Conservation (phyloP, 2,797 vertebrate species). For the Dallia pectoralis region DNA sequence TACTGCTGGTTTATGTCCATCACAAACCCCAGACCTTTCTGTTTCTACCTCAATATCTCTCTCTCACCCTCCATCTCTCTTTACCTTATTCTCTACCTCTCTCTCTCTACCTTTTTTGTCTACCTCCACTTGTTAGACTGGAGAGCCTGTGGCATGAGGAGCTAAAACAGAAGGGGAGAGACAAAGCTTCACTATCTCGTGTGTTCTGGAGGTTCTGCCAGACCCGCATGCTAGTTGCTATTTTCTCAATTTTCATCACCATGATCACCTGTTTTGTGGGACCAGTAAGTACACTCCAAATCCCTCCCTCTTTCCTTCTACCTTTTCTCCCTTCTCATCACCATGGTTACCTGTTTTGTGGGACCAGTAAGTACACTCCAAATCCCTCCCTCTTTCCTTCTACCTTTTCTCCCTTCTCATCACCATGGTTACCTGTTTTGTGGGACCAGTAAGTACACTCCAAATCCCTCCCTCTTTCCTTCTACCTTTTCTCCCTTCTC, state of each 20-base stretch:
- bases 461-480: constrained; percentile 46
- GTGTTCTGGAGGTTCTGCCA: constrained; percentile 83
- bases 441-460: constrained; percentile 75
- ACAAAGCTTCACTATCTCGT: constrained; percentile 71
- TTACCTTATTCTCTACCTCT: neutral
- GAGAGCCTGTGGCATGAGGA: constrained; percentile 78
- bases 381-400: constrained; percentile 45
- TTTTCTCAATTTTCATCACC: constrained; percentile 75
- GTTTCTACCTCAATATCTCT: constrained; percentile 13
- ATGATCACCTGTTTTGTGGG: constrained; percentile 78
- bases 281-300: constrained; percentile 71
- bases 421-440: constrained; percentile 76
- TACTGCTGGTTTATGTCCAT: neutral
- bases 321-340: constrained; percentile 76
- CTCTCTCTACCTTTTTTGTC: neutral
- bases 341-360: constrained; percentile 76
- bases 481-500: constrained; percentile 76
- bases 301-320: constrained; percentile 40
- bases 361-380: constrained; percentile 74
- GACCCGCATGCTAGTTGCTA: constrained; percentile 76
- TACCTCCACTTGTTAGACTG: constrained; percentile 37
- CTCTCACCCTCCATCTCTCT: neutral
- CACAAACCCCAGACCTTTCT: neutral
- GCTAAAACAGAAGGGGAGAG: constrained; percentile 69
- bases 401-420: constrained; percentile 77